These are phyloP conservation scores for Meteorus colon DNA, from an alignment of 2,888 invertebrate genomes.

Conservation along the genomic window DNA sequence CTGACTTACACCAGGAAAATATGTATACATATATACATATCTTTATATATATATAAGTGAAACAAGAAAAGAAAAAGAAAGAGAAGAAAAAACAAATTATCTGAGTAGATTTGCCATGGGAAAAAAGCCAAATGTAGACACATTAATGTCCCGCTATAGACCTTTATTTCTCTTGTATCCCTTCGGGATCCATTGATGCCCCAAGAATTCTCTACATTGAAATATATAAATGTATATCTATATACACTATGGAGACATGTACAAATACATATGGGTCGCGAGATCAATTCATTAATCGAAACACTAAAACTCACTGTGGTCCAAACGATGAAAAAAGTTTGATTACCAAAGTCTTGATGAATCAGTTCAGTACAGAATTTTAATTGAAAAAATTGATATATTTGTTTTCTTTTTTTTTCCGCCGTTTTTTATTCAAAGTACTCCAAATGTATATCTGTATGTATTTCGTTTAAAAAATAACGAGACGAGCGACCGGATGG, in stretches of 20 bases:
- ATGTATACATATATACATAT: neutral
- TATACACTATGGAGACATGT: neutral
- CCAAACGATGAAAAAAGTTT: slow-evolving; percentile 20
- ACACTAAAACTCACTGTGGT: slow-evolving; percentile 18
- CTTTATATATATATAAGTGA: neutral
- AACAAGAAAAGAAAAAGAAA: slow-evolving; percentile 2
- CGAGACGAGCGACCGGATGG: slow-evolving; percentile 19
- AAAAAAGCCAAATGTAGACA: slow-evolving; percentile 36
- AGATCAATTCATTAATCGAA: slow-evolving; percentile 34
- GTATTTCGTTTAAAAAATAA: slow-evolving; percentile 9
- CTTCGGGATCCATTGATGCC: slow-evolving; percentile 14
- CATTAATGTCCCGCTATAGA: slow-evolving; percentile 23
- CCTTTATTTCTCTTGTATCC: slow-evolving; percentile 14
- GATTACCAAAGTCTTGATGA: slow-evolving; percentile 34
- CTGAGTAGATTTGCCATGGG: slow-evolving; percentile 39
- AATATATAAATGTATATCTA: neutral
- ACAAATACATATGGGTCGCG: neutral
- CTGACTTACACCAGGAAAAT: neutral
- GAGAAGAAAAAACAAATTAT: slow-evolving; percentile 30
- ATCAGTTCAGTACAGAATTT: slow-evolving; percentile 37
- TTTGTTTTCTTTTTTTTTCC: slow-evolving; percentile 2
- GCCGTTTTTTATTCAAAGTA: neutral
- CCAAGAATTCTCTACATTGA: neutral
- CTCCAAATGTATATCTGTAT: neutral
- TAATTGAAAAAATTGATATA: slow-evolving; percentile 32